A percentile compares a stretch with the other conserved stretches of the same genome.
phyloP scores from a whole-genome alignment of 1,140 invertebrate species.

The Ridgeia piscesae region DNA sequence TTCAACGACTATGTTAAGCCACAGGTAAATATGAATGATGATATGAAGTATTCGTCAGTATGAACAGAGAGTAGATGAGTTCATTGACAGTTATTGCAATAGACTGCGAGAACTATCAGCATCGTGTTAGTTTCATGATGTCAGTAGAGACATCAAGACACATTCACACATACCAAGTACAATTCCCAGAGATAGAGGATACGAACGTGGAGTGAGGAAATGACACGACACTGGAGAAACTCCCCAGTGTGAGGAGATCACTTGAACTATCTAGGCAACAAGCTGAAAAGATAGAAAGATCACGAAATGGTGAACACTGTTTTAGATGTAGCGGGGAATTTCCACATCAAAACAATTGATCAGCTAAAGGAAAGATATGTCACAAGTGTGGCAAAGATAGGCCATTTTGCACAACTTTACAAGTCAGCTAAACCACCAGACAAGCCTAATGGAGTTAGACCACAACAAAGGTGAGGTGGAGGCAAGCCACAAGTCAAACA shows the following conservation, averaged over 20 bases:
- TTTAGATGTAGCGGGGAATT: too few relatives aligned
- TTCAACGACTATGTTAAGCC: too few relatives aligned
- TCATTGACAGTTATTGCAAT: too few relatives aligned
- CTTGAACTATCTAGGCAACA: slow-evolving; percentile 8
- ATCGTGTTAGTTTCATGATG: too few relatives aligned
- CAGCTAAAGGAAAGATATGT: slow-evolving; percentile 14
- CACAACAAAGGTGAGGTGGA: slow-evolving; percentile 9
- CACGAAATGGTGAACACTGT: slow-evolving; percentile 5
- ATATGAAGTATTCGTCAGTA: slow-evolving; percentile 11
- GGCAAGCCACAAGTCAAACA: background rate
- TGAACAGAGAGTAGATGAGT: slow-evolving; percentile 16
- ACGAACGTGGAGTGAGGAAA: background rate
- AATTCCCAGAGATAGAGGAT: slow-evolving; percentile 6
- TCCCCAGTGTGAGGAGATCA: background rate
- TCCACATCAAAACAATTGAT: slow-evolving; percentile 6
- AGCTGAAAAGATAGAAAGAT: slow-evolving; percentile 1
- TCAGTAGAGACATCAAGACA: background rate
- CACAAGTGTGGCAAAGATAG: slow-evolving; percentile 11
- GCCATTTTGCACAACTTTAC: slow-evolving; percentile 9
- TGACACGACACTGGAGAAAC: slow-evolving; percentile 11
- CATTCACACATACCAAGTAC: too few relatives aligned
- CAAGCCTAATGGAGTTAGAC: background rate
- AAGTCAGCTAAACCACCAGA: background rate
- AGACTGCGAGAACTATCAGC: slow-evolving; percentile 12
- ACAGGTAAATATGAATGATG: too few relatives aligned